Evolutionary conservation across 1,140 invertebrate genomes (phyloP).

Genomic region (Anastrepha ludens): DNA sequence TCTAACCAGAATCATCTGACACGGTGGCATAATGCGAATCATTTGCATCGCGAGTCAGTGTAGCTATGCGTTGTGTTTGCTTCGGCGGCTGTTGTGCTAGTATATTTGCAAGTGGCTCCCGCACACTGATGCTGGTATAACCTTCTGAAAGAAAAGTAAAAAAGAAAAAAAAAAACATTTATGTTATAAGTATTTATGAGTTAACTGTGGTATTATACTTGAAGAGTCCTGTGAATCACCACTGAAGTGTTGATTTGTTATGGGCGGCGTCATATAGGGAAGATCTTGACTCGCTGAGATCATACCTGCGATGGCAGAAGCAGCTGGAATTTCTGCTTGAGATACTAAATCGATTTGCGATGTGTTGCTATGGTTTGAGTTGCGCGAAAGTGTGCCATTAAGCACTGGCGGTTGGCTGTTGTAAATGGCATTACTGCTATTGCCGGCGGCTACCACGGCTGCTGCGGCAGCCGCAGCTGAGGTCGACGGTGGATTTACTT

Average conservation of each 20-base stretch:
- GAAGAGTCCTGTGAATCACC: slow-evolving; percentile 90
- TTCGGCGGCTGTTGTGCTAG: slow-evolving; percentile 77
- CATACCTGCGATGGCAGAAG: slow-evolving; percentile 87
- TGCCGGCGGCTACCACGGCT: slow-evolving; percentile 48
- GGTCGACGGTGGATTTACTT: slow-evolving; percentile 76
- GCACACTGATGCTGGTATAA: slow-evolving; percentile 92
- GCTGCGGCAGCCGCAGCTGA: slow-evolving; percentile 57
- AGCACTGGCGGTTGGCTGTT: background rate
- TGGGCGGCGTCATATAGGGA: slow-evolving; percentile 91
- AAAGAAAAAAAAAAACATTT: background rate
- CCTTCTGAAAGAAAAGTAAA: slow-evolving; percentile 79
- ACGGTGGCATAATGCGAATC: slow-evolving; percentile 87
- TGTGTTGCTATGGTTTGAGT: slow-evolving; percentile 59
- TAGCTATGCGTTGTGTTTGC: slow-evolving; percentile 73
- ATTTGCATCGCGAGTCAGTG: slow-evolving; percentile 72
- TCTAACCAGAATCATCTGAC: slow-evolving; percentile 86
- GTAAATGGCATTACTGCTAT: background rate
- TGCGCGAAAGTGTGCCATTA: slow-evolving; percentile 21
- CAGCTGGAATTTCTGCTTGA: slow-evolving; percentile 81
- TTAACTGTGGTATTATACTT: slow-evolving; percentile 75
- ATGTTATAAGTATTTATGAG: background rate
- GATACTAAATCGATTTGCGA: slow-evolving; percentile 62
- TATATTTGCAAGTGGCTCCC: slow-evolving; percentile 88
- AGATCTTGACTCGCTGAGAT: slow-evolving; percentile 90
- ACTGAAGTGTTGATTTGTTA: slow-evolving; percentile 81